Base-by-base conservation (phyloP, 1,140 invertebrate genomes). In the Oncopeltus fasciatus region DNA sequence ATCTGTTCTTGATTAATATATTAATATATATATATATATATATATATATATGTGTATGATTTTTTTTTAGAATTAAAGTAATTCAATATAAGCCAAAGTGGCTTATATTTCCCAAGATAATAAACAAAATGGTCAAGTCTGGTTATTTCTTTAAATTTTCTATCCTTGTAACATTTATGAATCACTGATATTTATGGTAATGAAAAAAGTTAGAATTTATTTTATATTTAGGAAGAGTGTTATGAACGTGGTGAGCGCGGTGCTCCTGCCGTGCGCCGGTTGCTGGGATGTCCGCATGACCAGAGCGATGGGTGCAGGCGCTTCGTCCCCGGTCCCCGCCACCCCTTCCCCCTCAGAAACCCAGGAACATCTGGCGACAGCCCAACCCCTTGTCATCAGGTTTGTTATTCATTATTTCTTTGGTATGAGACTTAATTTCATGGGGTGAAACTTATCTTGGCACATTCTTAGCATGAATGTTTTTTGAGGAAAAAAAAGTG, bases 261-360 rank as follows among this genome's bases (percentile, higher is more conserved):
- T 69, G 20, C 64, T 69, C 20, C 68, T 67, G 61, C 58, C 66
- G n/a, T 59, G 64, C 60, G 66, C 66, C 57, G 68, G 67, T 66
- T 63, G 64, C n/a, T 64, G 63, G 46, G 67, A 69, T 69, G 67
- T 66, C 27, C 65, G 68, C 62, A 68, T 68, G 67, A 69, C 68
- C 47, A 62, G 44, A 18, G 66, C 66, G 60, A 69, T 68, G 67
- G 68, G 67, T 66, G 67, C 68, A 58, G 66, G 66, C 49, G 66
- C 67, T 57, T 67, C 67, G 53, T 60, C 66, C 21, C 58, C 57
- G 24, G 60, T 59, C 29, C 57, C 59, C 20, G 49, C 51, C 53
- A 51, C 46, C 57, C 38, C 63, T 20, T 47, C 61, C 49, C 49
- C 66, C 18, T 65, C 66, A 16, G 61, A 62, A 24, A 64, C 66